Evolutionary conservation across 2,797 vertebrate genomes (phyloP).

Genomic region (Xyrichtys novacula): DNA sequence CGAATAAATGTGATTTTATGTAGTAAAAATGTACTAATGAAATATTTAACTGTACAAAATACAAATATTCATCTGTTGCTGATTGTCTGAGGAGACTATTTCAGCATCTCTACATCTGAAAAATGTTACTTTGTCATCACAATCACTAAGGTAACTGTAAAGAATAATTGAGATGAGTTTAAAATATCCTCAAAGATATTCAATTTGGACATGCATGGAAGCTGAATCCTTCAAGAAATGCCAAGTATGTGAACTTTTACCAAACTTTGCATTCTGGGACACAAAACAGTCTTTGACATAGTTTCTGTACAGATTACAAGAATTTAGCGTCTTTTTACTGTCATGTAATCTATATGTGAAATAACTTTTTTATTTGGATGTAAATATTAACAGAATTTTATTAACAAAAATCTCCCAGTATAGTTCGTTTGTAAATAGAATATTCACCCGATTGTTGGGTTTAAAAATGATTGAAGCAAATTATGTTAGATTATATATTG

Average conservation of each 20-base stretch:
- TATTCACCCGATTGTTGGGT: constrained; percentile 20
- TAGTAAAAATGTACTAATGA: not conserved
- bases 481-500: constrained; percentile 29
- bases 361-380: constrained; percentile 11
- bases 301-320: not conserved
- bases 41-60: constrained; percentile 14
- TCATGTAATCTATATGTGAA: not conserved
- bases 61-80: not conserved
- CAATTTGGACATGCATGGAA: not conserved
- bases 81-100: constrained; percentile 6
- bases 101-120: constrained; percentile 4
- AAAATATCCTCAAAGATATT: not conserved
- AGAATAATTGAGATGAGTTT: constrained; percentile 18
- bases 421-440: constrained; percentile 23
- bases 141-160: constrained; percentile 6
- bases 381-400: constrained; percentile 6
- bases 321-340: not conserved
- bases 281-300: constrained; percentile 16
- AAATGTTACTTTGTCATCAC: constrained; percentile 7
- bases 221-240: not conserved
- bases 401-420: not conserved
- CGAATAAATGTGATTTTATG: constrained; percentile 8
- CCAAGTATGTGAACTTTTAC: not conserved
- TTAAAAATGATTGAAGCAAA: constrained; percentile 30
- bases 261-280: not conserved